Conservation (phyloP, 2,888 invertebrate genomes). For the Harmothoe impar region DNA sequence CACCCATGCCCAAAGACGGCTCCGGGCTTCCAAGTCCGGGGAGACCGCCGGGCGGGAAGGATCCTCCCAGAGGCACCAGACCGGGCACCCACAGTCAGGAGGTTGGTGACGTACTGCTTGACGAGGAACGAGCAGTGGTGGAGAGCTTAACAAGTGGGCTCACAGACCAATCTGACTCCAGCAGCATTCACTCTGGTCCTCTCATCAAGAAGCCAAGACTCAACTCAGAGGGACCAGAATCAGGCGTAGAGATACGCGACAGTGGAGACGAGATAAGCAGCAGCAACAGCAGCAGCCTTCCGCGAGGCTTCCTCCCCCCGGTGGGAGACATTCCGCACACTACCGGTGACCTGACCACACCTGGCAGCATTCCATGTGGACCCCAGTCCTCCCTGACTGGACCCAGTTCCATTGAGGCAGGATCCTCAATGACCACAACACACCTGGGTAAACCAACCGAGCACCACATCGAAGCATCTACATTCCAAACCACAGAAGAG, state of each 20-base stretch:
- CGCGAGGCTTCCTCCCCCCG: background rate
- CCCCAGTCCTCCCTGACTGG: background rate
- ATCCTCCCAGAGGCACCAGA: constrained; percentile 7
- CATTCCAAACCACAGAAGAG: constrained; percentile 38
- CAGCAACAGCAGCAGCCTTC: constrained; percentile 40
- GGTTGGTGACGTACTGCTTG: background rate
- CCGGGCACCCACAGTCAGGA: constrained; percentile 17
- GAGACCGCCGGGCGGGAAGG: constrained; percentile 26
- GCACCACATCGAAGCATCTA: constrained; percentile 1
- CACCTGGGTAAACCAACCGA: background rate
- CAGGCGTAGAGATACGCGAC: constrained; percentile 34
- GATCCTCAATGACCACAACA: background rate
- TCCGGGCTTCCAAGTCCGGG: constrained; percentile 26
- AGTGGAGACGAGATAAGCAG: constrained; percentile 26
- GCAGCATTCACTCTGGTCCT: background rate
- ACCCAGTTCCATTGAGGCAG: background rate
- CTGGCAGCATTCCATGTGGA: constrained; percentile 49
- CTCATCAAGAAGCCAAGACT: constrained; percentile 22
- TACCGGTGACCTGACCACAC: constrained; percentile 23
- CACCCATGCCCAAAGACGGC: background rate
- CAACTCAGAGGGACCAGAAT: constrained; percentile 22
- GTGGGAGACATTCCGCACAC: constrained; percentile 6
- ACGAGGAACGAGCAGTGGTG: background rate
- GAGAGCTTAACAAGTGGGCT: background rate
- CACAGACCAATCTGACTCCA: background rate